phyloP scores from a whole-genome alignment of 1,140 invertebrate species.

The Ceratina calcarata region DNA sequence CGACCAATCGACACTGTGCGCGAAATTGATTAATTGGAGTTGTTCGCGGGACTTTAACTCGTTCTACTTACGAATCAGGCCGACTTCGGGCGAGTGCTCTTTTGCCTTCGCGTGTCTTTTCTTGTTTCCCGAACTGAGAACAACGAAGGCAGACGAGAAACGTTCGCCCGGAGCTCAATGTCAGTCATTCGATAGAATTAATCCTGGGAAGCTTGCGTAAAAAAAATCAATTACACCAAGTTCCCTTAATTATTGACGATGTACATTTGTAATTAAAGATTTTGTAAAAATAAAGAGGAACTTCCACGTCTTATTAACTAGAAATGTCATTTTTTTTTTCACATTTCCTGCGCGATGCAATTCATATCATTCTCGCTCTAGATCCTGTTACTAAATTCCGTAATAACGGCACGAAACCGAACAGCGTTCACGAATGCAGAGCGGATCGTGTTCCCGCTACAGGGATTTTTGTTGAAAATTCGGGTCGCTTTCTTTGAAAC shows the following conservation, averaged over 20 bases:
- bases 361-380: neutral
- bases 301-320: too few species aligned
- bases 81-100: neutral
- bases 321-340: neutral
- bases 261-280: neutral
- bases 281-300: too few species aligned
- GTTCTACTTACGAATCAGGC: neutral
- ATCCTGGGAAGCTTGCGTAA: too few species aligned
- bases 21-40: conserved; percentile 42
- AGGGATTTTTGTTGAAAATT: conserved; percentile 14
- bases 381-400: neutral
- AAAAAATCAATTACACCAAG: too few species aligned
- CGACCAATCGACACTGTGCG: neutral
- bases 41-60: conserved; percentile 12
- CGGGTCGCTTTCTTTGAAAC: neutral
- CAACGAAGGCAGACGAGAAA: too few species aligned
- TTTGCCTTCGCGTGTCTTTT: too few species aligned
- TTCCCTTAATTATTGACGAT: too few species aligned
- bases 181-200: too few species aligned
- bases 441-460: neutral
- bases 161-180: too few species aligned
- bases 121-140: too few species aligned
- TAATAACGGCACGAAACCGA: neutral
- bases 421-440: neutral
- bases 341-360: too few species aligned